Evolutionary conservation across 1,140 invertebrate species (phyloP).

Genomic region (Parapsyche elsis): DNA sequence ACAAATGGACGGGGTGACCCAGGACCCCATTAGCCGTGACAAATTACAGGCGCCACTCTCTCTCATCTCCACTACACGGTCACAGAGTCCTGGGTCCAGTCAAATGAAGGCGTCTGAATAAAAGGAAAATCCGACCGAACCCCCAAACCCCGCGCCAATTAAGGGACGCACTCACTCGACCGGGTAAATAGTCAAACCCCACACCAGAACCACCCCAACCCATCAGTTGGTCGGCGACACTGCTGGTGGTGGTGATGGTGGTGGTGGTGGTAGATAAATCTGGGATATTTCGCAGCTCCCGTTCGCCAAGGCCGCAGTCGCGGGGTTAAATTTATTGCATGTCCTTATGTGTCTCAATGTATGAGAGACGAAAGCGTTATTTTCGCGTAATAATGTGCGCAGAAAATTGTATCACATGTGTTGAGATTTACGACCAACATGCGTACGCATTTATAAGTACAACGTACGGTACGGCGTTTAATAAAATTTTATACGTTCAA

Average conservation of each 20-base stretch:
- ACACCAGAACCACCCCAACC: neutral
- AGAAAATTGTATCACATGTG: slow-evolving; percentile 31
- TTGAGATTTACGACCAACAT: slow-evolving; percentile 28
- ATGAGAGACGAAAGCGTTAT: slow-evolving; percentile 30
- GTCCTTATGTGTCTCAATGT: slow-evolving; percentile 31
- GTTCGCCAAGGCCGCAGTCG: slow-evolving; percentile 15
- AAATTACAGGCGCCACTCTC: slow-evolving; percentile 33
- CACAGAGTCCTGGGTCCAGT: neutral
- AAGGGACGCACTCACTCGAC: slow-evolving; percentile 1
- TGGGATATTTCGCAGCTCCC: slow-evolving; percentile 33
- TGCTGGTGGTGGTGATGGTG: no score
- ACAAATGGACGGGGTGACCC: slow-evolving; percentile 21
- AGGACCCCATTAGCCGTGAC: slow-evolving; percentile 22
- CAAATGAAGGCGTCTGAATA: slow-evolving; percentile 34
- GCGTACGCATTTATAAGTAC: neutral
- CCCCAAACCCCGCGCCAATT: neutral
- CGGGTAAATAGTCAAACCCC: slow-evolving; percentile 20
- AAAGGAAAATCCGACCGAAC: slow-evolving; percentile 20
- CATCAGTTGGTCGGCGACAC: no score
- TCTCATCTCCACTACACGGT: neutral
- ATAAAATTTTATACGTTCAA: no score
- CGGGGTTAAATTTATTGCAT: slow-evolving; percentile 36
- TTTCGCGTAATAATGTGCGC: slow-evolving; percentile 33
- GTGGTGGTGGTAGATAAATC: slow-evolving; percentile 35
- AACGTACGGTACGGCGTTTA: neutral